phyloP scores from a whole-genome alignment of 2,888 invertebrate genomes.

The Crematogaster levior region DNA sequence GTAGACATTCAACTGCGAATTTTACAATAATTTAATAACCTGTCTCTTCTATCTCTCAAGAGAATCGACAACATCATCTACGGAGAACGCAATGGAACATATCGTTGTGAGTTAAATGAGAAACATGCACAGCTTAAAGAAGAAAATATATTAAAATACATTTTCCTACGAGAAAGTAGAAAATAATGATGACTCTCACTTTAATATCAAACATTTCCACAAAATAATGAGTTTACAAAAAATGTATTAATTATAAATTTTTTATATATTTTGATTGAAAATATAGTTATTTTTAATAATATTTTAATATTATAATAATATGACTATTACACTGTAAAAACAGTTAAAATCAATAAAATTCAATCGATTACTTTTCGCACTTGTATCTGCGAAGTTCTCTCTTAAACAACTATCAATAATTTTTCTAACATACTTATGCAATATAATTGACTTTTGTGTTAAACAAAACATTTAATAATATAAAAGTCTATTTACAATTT shows the following conservation, averaged over 20 bases:
- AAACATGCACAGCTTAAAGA: neutral
- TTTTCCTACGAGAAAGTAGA: neutral
- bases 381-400: neutral
- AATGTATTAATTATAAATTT: neutral
- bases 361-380: neutral
- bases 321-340: neutral
- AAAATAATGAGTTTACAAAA: conserved; percentile 12
- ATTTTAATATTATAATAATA: no score
- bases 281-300: neutral
- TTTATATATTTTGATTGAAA: neutral
- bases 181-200: conserved; percentile 9
- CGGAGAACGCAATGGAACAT: neutral
- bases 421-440: neutral
- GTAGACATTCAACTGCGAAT: neutral
- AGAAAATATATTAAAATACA: neutral
- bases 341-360: neutral
- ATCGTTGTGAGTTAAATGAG: conserved; percentile 1
- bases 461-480: neutral
- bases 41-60: neutral
- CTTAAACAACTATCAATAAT: neutral
- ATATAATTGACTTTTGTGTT: neutral
- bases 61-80: conserved; percentile 19
- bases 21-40: conserved; percentile 8
- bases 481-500: neutral
- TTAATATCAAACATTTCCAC: neutral